Evolutionary conservation across 2,113 vertebrate species (phyloP).

Genomic region (Pavo muticus): DNA sequence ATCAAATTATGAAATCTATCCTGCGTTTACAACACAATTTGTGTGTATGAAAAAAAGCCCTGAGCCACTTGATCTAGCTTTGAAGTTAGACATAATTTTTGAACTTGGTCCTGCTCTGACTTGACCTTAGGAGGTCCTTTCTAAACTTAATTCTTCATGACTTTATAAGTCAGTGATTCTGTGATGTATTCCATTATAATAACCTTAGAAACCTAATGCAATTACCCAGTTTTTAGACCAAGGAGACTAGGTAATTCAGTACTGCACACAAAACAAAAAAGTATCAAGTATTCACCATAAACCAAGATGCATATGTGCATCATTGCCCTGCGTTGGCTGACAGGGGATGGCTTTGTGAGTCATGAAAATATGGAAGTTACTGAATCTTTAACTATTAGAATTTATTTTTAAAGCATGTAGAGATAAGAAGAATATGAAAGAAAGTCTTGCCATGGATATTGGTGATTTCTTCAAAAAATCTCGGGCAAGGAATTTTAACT

Average conservation of each 20-base stretch:
- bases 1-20: neutral
- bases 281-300: neutral
- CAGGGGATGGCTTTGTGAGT: neutral
- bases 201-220: neutral
- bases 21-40: neutral
- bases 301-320: neutral
- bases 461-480: slow-evolving; percentile 67
- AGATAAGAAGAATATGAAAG: neutral
- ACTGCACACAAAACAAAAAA: neutral
- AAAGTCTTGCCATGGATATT: slow-evolving; percentile 37
- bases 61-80: neutral
- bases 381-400: neutral
- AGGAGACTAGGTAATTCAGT: neutral
- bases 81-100: neutral
- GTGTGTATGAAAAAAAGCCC: neutral
- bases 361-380: neutral
- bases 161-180: neutral
- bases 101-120: neutral
- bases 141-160: neutral
- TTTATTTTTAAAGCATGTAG: neutral
- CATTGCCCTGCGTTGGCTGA: neutral
- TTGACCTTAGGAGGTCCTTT: neutral
- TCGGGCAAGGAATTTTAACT: slow-evolving; percentile 72
- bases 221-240: neutral
- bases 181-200: neutral